These are phyloP conservation scores for Malachius bipustulatus DNA, from an alignment of 2,888 invertebrate genomes.

Conservation along the genomic window DNA sequence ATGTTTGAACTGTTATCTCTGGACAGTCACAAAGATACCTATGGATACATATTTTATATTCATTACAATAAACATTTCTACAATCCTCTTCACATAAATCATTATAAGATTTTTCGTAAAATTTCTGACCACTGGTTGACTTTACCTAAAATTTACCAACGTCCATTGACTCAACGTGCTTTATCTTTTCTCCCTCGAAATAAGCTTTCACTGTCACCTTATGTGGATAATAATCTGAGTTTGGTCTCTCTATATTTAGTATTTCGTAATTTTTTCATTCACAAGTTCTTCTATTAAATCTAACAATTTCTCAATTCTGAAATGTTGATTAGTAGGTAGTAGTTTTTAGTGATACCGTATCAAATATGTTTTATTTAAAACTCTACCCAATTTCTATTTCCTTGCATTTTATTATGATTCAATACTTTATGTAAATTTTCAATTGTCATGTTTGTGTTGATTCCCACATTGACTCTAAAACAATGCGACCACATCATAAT, in stretches of 20 bases:
- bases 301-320: constrained; percentile 8
- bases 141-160: no score
- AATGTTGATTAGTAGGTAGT: no score
- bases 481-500: constrained; percentile 6
- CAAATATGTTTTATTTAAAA: no score
- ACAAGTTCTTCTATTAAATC: constrained; percentile 3
- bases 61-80: constrained; percentile 9
- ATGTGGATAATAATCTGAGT: constrained; percentile 7
- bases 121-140: no score
- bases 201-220: constrained; percentile 9
- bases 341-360: no score
- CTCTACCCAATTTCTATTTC: no score
- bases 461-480: constrained; percentile 4
- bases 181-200: constrained; percentile 4
- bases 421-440: constrained; percentile 4
- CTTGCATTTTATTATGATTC: constrained; percentile 4
- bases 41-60: constrained; percentile 13
- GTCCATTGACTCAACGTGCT: no score
- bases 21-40: constrained; percentile 11
- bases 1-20: no score
- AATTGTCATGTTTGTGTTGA: constrained; percentile 7
- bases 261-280: constrained; percentile 6
- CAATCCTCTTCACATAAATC: constrained; percentile 8
- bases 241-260: no score
- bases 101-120: no score